Evolutionary conservation across 1,140 invertebrate genomes (phyloP).

Genomic region (Tetramorium alpestre): DNA sequence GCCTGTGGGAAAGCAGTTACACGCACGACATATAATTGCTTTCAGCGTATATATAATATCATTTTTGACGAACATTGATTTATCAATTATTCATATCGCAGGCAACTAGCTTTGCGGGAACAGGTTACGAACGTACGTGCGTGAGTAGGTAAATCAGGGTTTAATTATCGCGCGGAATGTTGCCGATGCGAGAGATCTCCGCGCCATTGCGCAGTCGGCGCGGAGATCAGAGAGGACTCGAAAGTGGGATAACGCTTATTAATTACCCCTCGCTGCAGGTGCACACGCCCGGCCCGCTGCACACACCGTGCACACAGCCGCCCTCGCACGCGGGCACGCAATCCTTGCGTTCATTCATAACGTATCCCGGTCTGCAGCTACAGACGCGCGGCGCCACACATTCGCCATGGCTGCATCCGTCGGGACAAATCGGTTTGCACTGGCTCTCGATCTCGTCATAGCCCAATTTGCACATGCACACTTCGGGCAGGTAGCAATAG

Average conservation of each 20-base stretch:
- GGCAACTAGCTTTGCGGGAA: not conserved
- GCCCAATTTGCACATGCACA: constrained; percentile 81
- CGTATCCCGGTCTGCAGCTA: constrained; percentile 88
- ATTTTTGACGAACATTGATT: constrained; percentile 8
- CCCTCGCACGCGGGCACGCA: constrained; percentile 81
- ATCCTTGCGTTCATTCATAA: constrained; percentile 68
- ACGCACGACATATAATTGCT: not conserved
- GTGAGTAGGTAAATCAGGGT: not conserved
- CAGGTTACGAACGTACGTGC: not conserved
- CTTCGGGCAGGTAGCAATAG: constrained; percentile 82
- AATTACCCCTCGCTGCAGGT: constrained; percentile 79
- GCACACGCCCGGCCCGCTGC: constrained; percentile 80
- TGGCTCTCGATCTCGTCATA: constrained; percentile 77
- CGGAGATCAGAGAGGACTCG: not conserved
- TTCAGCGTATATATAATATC: not conserved
- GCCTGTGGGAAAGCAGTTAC: not conserved
- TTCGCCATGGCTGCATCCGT: constrained; percentile 83
- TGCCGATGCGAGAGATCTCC: not conserved
- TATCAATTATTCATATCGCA: constrained; percentile 25
- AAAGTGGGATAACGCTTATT: not conserved
- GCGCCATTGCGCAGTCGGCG: not conserved
- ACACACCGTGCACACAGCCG: constrained; percentile 80
- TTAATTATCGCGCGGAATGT: constrained; percentile 22
- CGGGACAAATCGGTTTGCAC: constrained; percentile 81
- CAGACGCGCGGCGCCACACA: constrained; percentile 85